phyloP scores from a whole-genome alignment of 2,888 invertebrate genomes.

The Cheilosia grossa region DNA sequence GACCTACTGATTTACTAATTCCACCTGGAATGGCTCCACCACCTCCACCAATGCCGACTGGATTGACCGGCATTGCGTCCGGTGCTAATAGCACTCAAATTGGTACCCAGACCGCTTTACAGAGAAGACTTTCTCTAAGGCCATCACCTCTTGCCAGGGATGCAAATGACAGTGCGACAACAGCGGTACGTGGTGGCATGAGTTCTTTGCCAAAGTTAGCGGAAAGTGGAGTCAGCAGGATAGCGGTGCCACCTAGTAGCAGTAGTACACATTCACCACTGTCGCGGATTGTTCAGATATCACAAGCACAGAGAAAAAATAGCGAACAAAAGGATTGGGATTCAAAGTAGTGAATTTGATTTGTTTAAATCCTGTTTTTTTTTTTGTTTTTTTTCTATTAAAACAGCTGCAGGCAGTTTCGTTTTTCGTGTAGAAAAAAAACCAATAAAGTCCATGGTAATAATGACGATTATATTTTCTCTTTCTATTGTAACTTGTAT shows the following conservation, averaged over 20 bases:
- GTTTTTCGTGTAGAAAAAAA: too few species aligned
- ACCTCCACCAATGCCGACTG: constrained; percentile 75
- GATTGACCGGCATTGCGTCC: constrained; percentile 57
- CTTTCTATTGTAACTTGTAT: too few species aligned
- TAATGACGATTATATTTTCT: too few species aligned
- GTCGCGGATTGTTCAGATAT: constrained; percentile 82
- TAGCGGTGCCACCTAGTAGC: constrained; percentile 75
- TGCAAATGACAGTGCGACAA: constrained; percentile 46
- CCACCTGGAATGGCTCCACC: constrained; percentile 82
- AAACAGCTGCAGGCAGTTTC: not conserved
- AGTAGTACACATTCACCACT: constrained; percentile 82
- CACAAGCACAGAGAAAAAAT: constrained; percentile 82
- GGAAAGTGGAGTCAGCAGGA: constrained; percentile 58
- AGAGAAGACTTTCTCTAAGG: constrained; percentile 81
- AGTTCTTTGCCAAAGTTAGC: constrained; percentile 23
- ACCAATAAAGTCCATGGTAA: too few species aligned
- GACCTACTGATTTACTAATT: constrained; percentile 82
- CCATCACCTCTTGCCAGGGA: constrained; percentile 82
- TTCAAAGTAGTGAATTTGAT: constrained; percentile 18
- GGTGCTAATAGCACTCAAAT: constrained; percentile 56
- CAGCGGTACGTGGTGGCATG: constrained; percentile 30
- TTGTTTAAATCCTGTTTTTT: not conserved
- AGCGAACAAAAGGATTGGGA: constrained; percentile 76
- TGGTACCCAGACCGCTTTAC: constrained; percentile 79
- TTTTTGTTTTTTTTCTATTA: not conserved